Base-by-base conservation (phyloP, 2,888 invertebrate genomes). In the Agrochola lychnidis region DNA sequence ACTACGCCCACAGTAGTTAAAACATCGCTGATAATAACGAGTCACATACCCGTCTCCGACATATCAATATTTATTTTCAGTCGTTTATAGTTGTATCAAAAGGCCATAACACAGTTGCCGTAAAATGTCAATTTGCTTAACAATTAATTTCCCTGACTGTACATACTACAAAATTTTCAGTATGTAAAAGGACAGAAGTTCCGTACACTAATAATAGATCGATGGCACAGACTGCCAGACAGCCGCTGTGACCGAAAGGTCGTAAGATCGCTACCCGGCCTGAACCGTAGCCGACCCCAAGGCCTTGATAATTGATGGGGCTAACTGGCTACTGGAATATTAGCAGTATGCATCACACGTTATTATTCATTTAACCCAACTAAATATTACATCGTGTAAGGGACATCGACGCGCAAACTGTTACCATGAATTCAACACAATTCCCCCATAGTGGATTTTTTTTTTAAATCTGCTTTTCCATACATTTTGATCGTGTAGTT, bases 211-310 rank as follows among this genome's bases (percentile, higher is more conserved):
- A 45, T 53, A 59, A 56, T 57, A 51, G 61, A 72, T 40, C n/a
- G 73, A 42, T 25, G 61, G 66, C 61, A 62, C 59, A 59, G 57
- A 45, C 36, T 71, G 48, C 59, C 25, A 51, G 42, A 51, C 5
- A 64, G 68, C 51, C 51, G 22, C 51, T 30, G 14, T 45, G 67
- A 53, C 81, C 70, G 14, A 56, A 36, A 82, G 78, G 82, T 82
- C 77, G 51, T 56, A 56, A 62, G 81, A 64, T 81, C 71, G 68
- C 40, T 68, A 40, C 70, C 82, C 82, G 36, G 25, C 40, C 30
- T 71, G 71, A 56, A 62, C 71, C 56, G 53, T 30, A n/a, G n/a
- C 25, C 9, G 40, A 64, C 81, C 77, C 25, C 25, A 51, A 30
- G 56, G 40, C 42, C 62, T 61, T 69, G 63, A 40, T 69, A 69